Evolutionary conservation across 2,888 invertebrate genomes (phyloP).

Genomic region (Schizaphis graminum): DNA sequence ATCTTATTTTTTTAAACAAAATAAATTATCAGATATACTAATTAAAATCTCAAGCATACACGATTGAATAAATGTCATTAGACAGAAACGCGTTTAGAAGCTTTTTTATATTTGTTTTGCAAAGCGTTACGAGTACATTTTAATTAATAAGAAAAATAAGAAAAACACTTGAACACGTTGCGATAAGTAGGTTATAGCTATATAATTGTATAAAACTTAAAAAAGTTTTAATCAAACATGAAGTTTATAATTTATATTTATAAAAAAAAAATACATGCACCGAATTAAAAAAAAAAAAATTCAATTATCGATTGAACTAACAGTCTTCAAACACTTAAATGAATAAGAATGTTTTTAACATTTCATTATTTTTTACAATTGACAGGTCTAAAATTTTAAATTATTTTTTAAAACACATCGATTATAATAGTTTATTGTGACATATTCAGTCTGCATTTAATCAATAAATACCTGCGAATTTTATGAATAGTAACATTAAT

Average conservation of each 20-base stretch:
- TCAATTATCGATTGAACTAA: neutral
- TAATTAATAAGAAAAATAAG: constrained; percentile 38
- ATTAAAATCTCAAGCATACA: neutral
- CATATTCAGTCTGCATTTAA: neutral
- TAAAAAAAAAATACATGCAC: neutral
- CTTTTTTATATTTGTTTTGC: constrained; percentile 6
- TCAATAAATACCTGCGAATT: neutral
- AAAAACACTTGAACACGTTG: neutral
- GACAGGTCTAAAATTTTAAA: neutral
- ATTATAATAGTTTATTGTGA: neutral
- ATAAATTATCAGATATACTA: neutral
- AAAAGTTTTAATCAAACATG: neutral
- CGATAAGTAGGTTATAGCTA: neutral
- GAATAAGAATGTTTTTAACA: neutral
- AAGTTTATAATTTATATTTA: neutral
- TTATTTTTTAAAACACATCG: neutral
- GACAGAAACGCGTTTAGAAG: neutral
- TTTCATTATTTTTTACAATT: neutral
- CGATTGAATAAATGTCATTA: neutral
- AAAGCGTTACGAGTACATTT: neutral
- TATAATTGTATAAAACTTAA: neutral
- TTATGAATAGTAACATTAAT: neutral
- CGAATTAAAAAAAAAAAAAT: neutral
- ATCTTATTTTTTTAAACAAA: neutral
- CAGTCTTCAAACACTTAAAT: neutral